Base-by-base conservation (phyloP, 2,888 invertebrate species). In the Lepidocyrtinus sp. region DNA sequence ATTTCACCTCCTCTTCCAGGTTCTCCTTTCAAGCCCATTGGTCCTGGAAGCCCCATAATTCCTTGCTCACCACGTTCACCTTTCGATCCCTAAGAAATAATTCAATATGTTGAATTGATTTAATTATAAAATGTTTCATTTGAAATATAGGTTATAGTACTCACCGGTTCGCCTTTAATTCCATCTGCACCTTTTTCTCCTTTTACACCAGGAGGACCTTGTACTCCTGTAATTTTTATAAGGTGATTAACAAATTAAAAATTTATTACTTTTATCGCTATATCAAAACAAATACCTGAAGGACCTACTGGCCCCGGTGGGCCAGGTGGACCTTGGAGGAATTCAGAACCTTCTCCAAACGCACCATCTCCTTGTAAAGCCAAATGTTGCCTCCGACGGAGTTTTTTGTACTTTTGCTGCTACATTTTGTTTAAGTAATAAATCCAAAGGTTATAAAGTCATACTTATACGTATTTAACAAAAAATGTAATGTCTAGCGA, bases 11-110 rank as follows among this genome's bases (percentile, higher is more conserved):
- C 90, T 87, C 92, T 91, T 85, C 94, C 94, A 86, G 91, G 90
- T 89, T 94, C 94, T 71, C 94, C 94, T 88, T 94, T 92, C 86
- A 93, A 91, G 87, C 93, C 96, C 92, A 93, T 95, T 85, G 93
- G 95, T 88, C 96, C 95, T 94, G 93, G 69, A 12, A 98, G 90
- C 88, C 97, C 98, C 96, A 97, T 97, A 74, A 97, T 97, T 87
- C 98, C 98, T 77, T 94, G 93, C 89, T 95, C 95, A 78, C 96
- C 96, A 89, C 93, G 94, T 71, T 92, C 91, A 73, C 95, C 95
- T 88, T 94, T 93, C 85, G 94, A 93, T 68, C 95, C 95, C 95
- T 95, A 89, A 36, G 12, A 9, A 36, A 36, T 36, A 9, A 9
- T 5, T 36, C 36, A 36, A 36, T 61, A 22, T 61, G 61, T 61